phyloP scores from a whole-genome alignment of 2,888 invertebrate genomes.

The Kryphioiulus occultus region DNA sequence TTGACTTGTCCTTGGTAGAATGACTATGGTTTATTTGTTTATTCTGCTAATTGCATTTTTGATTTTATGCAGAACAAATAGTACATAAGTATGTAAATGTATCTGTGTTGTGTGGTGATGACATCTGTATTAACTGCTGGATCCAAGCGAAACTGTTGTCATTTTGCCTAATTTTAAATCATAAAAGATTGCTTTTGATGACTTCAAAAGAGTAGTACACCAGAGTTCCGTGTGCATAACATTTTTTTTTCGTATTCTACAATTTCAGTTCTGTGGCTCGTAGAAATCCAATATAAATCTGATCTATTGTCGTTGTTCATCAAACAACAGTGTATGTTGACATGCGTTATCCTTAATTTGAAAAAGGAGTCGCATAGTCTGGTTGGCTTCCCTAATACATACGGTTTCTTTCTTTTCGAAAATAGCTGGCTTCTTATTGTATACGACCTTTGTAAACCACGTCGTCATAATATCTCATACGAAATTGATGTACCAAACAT shows the following conservation, averaged over 20 bases:
- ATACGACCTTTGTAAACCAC: background rate
- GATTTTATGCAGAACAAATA: background rate
- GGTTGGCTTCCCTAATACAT: background rate
- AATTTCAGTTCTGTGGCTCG: background rate
- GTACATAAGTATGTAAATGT: background rate
- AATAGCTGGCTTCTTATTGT: background rate
- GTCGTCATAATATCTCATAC: background rate
- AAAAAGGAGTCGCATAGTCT: background rate
- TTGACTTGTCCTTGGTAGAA: background rate
- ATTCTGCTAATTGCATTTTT: background rate
- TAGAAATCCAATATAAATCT: background rate
- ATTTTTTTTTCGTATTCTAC: background rate
- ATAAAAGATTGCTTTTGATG: constrained; percentile 5
- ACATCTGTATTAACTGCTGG: background rate
- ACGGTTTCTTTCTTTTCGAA: background rate
- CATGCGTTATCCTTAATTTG: background rate
- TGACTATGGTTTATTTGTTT: background rate
- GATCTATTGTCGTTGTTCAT: background rate
- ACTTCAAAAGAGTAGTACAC: background rate
- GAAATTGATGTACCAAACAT: background rate
- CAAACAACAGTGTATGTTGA: background rate
- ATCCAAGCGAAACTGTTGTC: background rate
- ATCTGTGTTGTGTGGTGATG: background rate
- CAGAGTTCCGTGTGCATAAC: background rate
- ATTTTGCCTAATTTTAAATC: background rate